A percentile compares a stretch with the other conserved stretches of the same genome.
Conservation (phyloP, 2,797 vertebrate species). For the Vultur gryphus region DNA sequence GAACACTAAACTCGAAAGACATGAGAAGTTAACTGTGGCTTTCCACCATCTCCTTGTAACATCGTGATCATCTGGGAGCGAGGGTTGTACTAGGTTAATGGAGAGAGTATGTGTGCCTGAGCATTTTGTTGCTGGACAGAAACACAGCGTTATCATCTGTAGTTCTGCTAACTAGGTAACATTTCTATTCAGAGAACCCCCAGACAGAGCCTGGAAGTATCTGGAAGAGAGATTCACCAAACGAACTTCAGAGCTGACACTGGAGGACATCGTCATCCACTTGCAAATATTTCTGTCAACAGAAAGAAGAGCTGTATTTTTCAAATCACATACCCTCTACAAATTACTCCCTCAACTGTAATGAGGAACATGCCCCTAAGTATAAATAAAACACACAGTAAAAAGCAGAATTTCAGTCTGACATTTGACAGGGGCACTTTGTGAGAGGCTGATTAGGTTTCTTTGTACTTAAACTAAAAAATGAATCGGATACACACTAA, state of each 20-base stretch:
- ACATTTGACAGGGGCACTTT: not conserved
- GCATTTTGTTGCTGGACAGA: not conserved
- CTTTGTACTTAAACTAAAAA: conserved; percentile 12
- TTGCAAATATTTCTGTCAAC: conserved; percentile 15
- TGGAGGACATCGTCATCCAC: not conserved
- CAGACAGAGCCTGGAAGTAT: not conserved
- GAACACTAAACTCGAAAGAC: not conserved
- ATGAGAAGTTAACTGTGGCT: not conserved
- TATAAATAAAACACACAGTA: conserved; percentile 14
- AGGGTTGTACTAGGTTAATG: not conserved
- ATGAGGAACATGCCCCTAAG: conserved; percentile 22
- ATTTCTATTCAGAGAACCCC: not conserved
- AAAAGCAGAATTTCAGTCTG: not conserved
- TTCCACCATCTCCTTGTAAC: not conserved
- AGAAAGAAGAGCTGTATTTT: conserved; percentile 15
- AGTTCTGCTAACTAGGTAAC: not conserved
- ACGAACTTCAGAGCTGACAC: not conserved
- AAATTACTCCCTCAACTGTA: conserved; percentile 12
- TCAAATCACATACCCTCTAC: not conserved
- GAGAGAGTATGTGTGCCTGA: not conserved
- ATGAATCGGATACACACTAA: not conserved
- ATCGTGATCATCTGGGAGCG: too few relatives aligned
- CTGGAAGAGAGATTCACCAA: not conserved
- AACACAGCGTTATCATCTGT: not conserved
- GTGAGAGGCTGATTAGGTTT: not conserved